phyloP scores from a whole-genome alignment of 2,797 vertebrate species.

The Anguilla pacifica region DNA sequence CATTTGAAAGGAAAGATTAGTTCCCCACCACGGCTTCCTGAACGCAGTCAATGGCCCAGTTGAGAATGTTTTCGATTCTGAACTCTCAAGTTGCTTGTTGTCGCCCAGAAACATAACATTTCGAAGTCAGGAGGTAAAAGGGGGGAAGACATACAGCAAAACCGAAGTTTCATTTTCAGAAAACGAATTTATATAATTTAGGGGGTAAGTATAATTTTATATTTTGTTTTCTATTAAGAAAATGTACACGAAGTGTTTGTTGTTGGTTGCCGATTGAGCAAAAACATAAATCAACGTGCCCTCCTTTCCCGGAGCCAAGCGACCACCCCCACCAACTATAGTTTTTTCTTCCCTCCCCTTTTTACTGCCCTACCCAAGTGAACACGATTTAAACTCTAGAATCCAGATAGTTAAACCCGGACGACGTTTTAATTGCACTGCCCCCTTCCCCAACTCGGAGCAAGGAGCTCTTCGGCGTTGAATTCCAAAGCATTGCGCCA shows the following conservation, averaged over 20 bases:
- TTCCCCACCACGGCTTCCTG: constrained; percentile 97
- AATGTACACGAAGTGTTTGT: neutral
- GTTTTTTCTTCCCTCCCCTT: neutral
- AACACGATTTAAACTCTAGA: constrained; percentile 10
- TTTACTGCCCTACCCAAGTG: neutral
- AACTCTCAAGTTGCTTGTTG: constrained; percentile 76
- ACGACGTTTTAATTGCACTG: constrained; percentile 27
- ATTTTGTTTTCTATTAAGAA: neutral
- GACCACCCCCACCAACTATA: neutral
- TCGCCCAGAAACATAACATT: constrained; percentile 78
- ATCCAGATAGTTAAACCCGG: neutral
- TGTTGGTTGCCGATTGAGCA: neutral
- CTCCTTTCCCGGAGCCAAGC: neutral
- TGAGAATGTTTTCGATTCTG: constrained; percentile 80
- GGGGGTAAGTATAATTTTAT: constrained; percentile 17
- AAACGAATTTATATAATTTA: constrained; percentile 36
- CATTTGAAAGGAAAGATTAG: constrained; percentile 94
- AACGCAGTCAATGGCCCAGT: constrained; percentile 83
- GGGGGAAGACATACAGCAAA: constrained; percentile 47
- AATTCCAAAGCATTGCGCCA: constrained; percentile 26
- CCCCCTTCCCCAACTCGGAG: neutral
- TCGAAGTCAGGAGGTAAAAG: constrained; percentile 46
- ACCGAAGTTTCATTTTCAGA: constrained; percentile 48
- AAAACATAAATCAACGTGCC: neutral
- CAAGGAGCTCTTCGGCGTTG: constrained; percentile 13